A percentile compares a stretch with the other conserved stretches of the same genome.
Evolutionary conservation across 2,113 vertebrate genomes (phyloP).

Genomic region (Barnardius zonarius): DNA sequence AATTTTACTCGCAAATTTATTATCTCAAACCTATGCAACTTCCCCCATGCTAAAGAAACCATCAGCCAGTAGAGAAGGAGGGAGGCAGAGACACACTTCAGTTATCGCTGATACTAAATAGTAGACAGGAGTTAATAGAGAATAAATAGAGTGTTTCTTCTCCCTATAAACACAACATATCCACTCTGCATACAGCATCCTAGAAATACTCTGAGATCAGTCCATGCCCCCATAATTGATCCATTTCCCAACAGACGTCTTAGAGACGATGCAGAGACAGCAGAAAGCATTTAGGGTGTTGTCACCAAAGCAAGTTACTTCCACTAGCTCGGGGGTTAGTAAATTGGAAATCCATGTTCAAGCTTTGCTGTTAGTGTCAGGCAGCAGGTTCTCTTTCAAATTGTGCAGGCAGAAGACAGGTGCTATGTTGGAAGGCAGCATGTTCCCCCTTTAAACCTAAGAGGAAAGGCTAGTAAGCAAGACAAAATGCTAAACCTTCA

Average conservation of each 20-base stretch:
- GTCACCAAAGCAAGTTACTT: background rate
- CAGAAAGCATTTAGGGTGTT: background rate
- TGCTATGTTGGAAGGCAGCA: conserved; percentile 75
- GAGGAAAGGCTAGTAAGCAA: background rate
- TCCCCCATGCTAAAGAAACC: background rate
- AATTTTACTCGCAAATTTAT: background rate
- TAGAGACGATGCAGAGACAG: background rate
- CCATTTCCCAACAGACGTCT: background rate
- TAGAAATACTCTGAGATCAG: background rate
- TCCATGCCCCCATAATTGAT: background rate
- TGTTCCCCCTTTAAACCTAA: background rate
- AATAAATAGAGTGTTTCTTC: background rate
- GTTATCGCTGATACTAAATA: background rate
- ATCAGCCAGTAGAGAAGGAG: background rate
- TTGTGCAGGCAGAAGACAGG: conserved; percentile 50
- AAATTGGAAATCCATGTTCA: background rate
- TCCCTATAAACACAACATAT: background rate
- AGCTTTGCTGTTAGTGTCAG: conserved; percentile 40
- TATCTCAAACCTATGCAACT: background rate
- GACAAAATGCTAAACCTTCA: background rate
- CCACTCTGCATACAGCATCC: background rate
- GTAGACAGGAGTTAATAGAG: background rate
- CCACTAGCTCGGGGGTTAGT: conserved; percentile 21
- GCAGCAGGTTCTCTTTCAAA: conserved; percentile 25
- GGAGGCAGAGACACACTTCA: background rate